Evolutionary conservation across 2,888 invertebrate species (phyloP), one percentile per base, ranked within the genome.

Genomic region (Cactoblastis cactorum): DNA sequence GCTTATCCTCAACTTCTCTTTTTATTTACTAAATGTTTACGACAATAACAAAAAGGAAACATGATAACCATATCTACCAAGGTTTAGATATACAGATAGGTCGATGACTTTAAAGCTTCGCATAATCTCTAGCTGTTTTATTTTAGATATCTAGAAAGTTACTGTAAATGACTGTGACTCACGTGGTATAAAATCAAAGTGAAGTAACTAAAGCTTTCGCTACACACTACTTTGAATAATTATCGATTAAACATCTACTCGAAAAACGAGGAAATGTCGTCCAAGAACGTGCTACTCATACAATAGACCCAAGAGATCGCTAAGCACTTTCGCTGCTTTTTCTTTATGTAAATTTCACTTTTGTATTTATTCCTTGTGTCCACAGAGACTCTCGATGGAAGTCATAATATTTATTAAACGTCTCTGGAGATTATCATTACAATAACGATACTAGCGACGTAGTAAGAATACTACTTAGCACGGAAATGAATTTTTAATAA

Each of bases 291-390:
- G 87, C 68, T 66, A 57, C 59, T 66, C 79, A 84, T 85, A 82
- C 79, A 84, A 84, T 82, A 65, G 71, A 67, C 75, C 62, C 66
- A 57, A 69, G 80, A 74, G 78, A 74, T 74, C 71, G 58, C 67
- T 67, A 56, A 71, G 56, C 73, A 88, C 88, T 88, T 88, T 88
- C 88, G 80, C 88, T 86, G 61, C 77, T 75, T 76, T 80, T 84
- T 78, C 77, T 80, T 71, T 74, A 74, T 68, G 72, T 69, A 69
- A 82, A 80, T 88, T 87, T 86, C 87, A 87, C 86, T 85, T 85
- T 85, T 86, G 67, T 63, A 74, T 74, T 63, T 58, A 72, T 72
- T 69, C 67, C 69, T 28, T 57, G 58, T 45, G 61, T 65, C 69
- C 61, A 49, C 43, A 51, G 71, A 62, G 72, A 71, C 66, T 67